Evolutionary conservation across 2,113 vertebrate genomes (phyloP), one percentile per base, ranked within the genome.

Genomic region (Calidris pugnax): DNA sequence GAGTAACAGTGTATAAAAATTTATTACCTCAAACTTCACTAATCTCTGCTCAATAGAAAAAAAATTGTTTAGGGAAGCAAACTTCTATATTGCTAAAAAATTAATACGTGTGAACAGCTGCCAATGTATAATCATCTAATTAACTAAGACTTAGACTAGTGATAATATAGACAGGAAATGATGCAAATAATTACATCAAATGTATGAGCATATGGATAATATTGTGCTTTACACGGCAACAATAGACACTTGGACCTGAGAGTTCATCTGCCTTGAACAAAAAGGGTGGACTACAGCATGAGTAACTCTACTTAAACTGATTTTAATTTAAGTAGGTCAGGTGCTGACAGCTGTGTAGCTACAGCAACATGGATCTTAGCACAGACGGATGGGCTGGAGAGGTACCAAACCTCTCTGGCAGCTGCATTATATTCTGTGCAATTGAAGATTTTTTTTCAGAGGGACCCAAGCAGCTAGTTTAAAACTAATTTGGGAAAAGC

Each of bases 401-500:
- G 32, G 60, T 66, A 92, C 55, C 41, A 95, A 84, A 75, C 12
- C 30, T 69, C 43, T 84, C 48, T 83, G 88, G 67, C 63, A 90
- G 75, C 53, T 93, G 48, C 24, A 33, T 23, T 39, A 7, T 16
- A 26, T 30, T 80, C 87, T 68, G 47, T 45, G 74, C 12, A 90
- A 55, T 30, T 67, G 47, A 24, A 81, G 69, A 21, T 81, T 33
- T 75, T 78, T 90, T 88, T 27, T 53, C 30, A 67, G 73, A 85
- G 47, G n/a, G 55, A 87, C 17, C 2, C 56, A 75, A 84, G 30
- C n/a, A 92, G 28, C 51, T 64, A 75, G 17, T 89, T 82, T 75
- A 95, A 85, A 91, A 28, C 43, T 95, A 85, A 75, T 78, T 86
- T 85, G 56, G 41, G 80, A 89, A 84, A 74, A 95, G 35, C 60